A percentile compares a stretch with the other conserved stretches of the same genome.
These are phyloP conservation scores for Patiria miniata DNA, from an alignment of 35 echinoderm and acorn worm genomes.

Conservation along the genomic window DNA sequence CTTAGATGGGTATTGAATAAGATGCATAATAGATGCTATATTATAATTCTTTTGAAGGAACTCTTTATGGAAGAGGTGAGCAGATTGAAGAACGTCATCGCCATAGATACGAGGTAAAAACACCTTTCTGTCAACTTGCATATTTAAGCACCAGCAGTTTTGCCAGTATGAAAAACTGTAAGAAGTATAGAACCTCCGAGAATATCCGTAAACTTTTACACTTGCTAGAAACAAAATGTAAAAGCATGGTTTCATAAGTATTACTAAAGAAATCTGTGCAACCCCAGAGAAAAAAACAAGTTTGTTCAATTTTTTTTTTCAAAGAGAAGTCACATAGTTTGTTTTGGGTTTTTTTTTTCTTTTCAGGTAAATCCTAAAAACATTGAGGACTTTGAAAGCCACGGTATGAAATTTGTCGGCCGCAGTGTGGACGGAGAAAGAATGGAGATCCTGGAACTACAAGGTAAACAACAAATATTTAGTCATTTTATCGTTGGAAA, in stretches of 20 bases:
- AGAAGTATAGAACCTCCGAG: too few species aligned
- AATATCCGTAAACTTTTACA: too few species aligned
- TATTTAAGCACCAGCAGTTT: too few species aligned
- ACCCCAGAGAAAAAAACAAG: too few species aligned
- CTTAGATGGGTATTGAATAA: too few species aligned
- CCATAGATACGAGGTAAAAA: slow-evolving; percentile 98
- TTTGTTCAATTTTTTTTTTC: too few species aligned
- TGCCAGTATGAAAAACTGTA: too few species aligned
- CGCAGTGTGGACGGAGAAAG: slow-evolving; percentile 88
- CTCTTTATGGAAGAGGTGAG: slow-evolving; percentile 61
- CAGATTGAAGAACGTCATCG: slow-evolving; percentile 89
- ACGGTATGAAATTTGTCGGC: slow-evolving; percentile 99
- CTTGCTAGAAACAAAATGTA: too few species aligned
- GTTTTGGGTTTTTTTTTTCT: not conserved
- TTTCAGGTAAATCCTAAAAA: slow-evolving; percentile 80
- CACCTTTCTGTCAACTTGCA: too few species aligned
- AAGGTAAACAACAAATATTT: slow-evolving; percentile 41
- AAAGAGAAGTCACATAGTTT: too few species aligned
- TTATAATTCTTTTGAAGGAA: slow-evolving; percentile 56
- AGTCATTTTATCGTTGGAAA: not conserved
- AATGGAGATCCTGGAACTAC: slow-evolving; percentile 97
- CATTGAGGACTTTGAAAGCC: slow-evolving; percentile 71
- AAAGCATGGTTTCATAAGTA: too few species aligned
- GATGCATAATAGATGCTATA: not conserved
- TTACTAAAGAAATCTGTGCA: too few species aligned